A percentile compares a stretch with the other conserved stretches of the same genome.
Evolutionary conservation across 2,797 vertebrate genomes (phyloP).

Genomic region (Paedocypris micromegethes): DNA sequence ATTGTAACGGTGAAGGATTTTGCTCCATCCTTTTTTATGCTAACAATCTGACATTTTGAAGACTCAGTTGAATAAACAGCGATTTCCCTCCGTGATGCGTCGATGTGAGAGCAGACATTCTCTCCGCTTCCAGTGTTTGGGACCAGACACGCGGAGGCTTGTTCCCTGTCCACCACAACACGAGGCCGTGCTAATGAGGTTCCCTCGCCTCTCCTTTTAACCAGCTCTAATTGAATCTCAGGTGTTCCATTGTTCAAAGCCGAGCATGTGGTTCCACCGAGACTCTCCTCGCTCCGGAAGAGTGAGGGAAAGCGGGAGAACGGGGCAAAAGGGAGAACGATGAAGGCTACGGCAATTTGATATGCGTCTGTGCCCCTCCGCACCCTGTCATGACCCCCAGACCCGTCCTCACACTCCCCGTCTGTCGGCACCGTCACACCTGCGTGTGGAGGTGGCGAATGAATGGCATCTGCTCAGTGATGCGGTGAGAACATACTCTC

Average conservation of each 20-base stretch:
- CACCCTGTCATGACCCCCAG: conserved; percentile 54
- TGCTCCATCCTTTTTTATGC: too few relatives aligned
- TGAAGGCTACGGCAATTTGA: conserved; percentile 42
- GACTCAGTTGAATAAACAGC: too few relatives aligned
- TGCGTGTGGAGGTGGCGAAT: conserved; percentile 54
- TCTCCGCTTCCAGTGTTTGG: neutral
- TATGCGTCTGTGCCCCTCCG: conserved; percentile 48
- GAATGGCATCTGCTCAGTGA: conserved; percentile 57
- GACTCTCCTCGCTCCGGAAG: conserved; percentile 49
- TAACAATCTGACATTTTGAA: too few relatives aligned
- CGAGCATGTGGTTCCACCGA: conserved; percentile 71
- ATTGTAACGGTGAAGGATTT: too few relatives aligned
- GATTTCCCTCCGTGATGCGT: neutral
- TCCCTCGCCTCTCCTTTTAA: conserved; percentile 74
- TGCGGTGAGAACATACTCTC: conserved; percentile 11
- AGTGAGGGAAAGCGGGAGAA: conserved; percentile 19
- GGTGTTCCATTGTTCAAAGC: conserved; percentile 73
- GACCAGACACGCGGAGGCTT: conserved; percentile 11
- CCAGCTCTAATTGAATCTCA: conserved; percentile 82
- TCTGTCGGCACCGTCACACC: conserved; percentile 60
- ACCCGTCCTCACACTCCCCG: conserved; percentile 64
- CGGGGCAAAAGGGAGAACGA: conserved; percentile 2
- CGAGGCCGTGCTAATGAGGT: conserved; percentile 45
- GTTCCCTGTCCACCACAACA: conserved; percentile 40
- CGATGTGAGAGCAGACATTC: conserved; percentile 9